Percentiles rank a stretch among this genome's conserved stretches.
These are phyloP conservation scores for Nasonia longicornis DNA, from an alignment of 1,140 invertebrate species.

Conservation along the genomic window DNA sequence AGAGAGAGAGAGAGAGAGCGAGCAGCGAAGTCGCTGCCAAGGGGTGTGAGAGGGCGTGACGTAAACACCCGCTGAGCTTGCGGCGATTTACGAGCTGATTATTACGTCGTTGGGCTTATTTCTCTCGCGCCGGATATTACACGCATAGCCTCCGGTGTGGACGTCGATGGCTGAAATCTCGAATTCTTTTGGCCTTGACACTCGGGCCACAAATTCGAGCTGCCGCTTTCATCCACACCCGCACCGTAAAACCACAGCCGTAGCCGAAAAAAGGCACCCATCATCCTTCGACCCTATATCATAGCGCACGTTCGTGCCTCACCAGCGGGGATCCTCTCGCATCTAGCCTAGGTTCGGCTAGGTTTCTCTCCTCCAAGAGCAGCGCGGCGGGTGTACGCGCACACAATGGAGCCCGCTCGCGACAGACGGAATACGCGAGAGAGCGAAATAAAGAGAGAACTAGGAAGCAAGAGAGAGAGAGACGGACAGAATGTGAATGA, in stretches of 20 bases:
- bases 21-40: neutral
- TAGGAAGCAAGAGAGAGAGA: slow-evolving; percentile 39
- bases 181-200: neutral
- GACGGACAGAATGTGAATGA: slow-evolving; percentile 40
- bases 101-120: slow-evolving; percentile 13
- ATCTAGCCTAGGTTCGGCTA: slow-evolving; percentile 31
- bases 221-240: too few species aligned
- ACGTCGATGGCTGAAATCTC: too few species aligned
- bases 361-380: slow-evolving; percentile 9
- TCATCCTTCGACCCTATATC: neutral
- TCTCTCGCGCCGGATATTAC: neutral
- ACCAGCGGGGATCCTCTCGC: neutral
- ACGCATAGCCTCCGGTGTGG: neutral
- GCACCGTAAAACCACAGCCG: too few species aligned
- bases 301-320: neutral
- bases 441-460: slow-evolving; percentile 31
- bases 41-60: neutral
- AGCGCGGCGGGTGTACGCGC: neutral
- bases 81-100: slow-evolving; percentile 17
- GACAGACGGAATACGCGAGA: slow-evolving; percentile 12
- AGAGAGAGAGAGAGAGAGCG: neutral
- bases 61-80: neutral
- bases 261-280: neutral
- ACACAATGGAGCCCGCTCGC: slow-evolving; percentile 27
- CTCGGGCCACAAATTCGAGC: neutral